Evolutionary conservation across 1,140 invertebrate species (phyloP).

Genomic region (Agrilus planipennis): DNA sequence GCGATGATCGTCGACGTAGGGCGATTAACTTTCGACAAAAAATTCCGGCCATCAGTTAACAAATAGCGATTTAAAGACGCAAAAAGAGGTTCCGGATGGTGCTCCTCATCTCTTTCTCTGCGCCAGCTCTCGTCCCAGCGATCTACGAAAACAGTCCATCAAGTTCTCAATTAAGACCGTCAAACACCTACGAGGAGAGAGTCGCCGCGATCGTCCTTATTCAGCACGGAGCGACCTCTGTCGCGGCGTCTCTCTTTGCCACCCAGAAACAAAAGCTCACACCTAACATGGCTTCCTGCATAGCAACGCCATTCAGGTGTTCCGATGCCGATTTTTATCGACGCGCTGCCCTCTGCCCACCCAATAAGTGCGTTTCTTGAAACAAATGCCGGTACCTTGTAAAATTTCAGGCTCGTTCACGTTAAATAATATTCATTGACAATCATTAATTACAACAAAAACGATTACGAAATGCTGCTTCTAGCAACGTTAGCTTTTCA

Average conservation of each 20-base stretch:
- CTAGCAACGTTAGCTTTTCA: neutral
- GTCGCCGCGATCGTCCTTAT: slow-evolving; percentile 7
- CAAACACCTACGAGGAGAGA: slow-evolving; percentile 20
- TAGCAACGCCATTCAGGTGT: slow-evolving; percentile 30
- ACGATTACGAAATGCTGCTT: no score
- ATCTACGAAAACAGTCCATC: slow-evolving; percentile 18
- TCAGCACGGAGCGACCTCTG: slow-evolving; percentile 2
- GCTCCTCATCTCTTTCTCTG: no score
- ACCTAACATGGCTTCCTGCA: slow-evolving; percentile 29
- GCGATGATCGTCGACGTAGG: no score
- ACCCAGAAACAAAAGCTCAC: slow-evolving; percentile 31
- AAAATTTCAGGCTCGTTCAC: slow-evolving; percentile 15
- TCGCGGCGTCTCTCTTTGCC: slow-evolving; percentile 22
- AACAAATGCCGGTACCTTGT: slow-evolving; percentile 21
- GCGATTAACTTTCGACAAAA: no score
- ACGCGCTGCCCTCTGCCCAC: slow-evolving; percentile 26
- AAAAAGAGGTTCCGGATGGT: no score
- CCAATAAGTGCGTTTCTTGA: slow-evolving; percentile 23
- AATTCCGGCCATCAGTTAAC: no score
- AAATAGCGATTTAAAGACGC: no score
- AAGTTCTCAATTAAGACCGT: slow-evolving; percentile 22
- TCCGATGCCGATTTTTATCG: slow-evolving; percentile 27
- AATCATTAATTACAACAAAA: no score
- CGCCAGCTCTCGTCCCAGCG: no score
- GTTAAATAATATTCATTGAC: no score